Evolutionary conservation across 2,888 invertebrate species (phyloP), one percentile per base, ranked within the genome.

Genomic region (Ischnus inquisitorius): DNA sequence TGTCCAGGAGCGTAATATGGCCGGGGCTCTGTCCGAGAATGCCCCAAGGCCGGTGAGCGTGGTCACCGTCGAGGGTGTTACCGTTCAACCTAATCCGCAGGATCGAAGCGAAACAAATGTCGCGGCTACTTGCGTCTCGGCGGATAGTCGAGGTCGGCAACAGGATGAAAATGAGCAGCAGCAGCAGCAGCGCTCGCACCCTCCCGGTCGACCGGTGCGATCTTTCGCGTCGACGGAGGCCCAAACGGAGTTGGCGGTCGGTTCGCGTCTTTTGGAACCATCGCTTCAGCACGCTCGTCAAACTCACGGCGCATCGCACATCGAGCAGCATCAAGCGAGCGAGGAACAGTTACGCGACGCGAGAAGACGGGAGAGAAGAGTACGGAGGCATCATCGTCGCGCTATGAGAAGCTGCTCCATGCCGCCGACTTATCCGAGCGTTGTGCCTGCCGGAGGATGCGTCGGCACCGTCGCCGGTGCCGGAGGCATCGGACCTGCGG

Each of bases 1-100:
- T 91, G 90, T 89, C 89, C 91, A 93, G 89, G 90, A 88, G 84
- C 88, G 90, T 89, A 91, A 87, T 84, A 93, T 93, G 93, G 93
- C 92, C 90, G 93, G 93, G 92, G 92, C 92, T 87, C 90, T 92
- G 87, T 91, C 91, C 86, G 93, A 92, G 90, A 92, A 92, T 89
- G 93, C 91, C 90, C 93, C 93, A 85, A 90, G 92, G 90, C 92
- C 93, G 79, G 92, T 93, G 85, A 93, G 93, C 88, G 92, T 93
- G 69, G 91, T 93, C 76, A 90, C 91, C 65, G 92, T 93, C 80
- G 91, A 90, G 79, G 90, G 89, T 82, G 89, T 86, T 22, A 86
- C 87, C 60, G 88, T 87, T 60, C 78, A 86, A 16, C 82, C 83
- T 46, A 85, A 84, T 67, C 84, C 62, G 14, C 65, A 71, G 41